phyloP scores from a whole-genome alignment of 2,888 invertebrate genomes.

The Trachelus tabidus region DNA sequence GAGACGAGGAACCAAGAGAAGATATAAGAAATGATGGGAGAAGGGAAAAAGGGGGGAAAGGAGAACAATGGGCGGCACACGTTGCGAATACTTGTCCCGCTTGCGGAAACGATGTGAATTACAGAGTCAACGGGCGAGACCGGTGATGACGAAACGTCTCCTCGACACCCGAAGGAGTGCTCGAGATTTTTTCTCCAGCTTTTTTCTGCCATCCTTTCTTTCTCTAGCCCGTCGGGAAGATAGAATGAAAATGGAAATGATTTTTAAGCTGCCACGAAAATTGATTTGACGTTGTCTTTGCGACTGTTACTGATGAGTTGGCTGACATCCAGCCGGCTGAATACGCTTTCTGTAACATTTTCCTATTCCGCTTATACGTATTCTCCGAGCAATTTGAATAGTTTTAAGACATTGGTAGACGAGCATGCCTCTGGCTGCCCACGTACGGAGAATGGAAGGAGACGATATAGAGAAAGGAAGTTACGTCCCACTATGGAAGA shows the following conservation, averaged over 20 bases:
- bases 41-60: neutral
- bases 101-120: slow-evolving; percentile 34
- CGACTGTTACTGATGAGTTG: slow-evolving; percentile 48
- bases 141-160: slow-evolving; percentile 12
- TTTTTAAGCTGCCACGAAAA: too few relatives aligned
- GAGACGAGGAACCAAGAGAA: slow-evolving; percentile 1
- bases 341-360: slow-evolving; percentile 45
- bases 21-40: neutral
- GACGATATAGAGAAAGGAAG: too few relatives aligned
- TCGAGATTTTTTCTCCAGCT: too few relatives aligned
- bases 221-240: neutral
- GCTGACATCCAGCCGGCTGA: slow-evolving; percentile 43
- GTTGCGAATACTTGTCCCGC: slow-evolving; percentile 26
- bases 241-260: neutral
- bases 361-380: slow-evolving; percentile 39
- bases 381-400: slow-evolving; percentile 42
- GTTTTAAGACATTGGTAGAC: slow-evolving; percentile 35
- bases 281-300: slow-evolving; percentile 3
- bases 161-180: too few relatives aligned
- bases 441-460: too few relatives aligned
- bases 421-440: too few relatives aligned
- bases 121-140: slow-evolving; percentile 37
- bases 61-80: neutral
- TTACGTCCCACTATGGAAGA: too few relatives aligned
- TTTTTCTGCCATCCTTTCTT: neutral